phyloP scores from a whole-genome alignment of 30 jellyfish, hydroid and myxozoan species.

The Chrysaora quinquecirrha region DNA sequence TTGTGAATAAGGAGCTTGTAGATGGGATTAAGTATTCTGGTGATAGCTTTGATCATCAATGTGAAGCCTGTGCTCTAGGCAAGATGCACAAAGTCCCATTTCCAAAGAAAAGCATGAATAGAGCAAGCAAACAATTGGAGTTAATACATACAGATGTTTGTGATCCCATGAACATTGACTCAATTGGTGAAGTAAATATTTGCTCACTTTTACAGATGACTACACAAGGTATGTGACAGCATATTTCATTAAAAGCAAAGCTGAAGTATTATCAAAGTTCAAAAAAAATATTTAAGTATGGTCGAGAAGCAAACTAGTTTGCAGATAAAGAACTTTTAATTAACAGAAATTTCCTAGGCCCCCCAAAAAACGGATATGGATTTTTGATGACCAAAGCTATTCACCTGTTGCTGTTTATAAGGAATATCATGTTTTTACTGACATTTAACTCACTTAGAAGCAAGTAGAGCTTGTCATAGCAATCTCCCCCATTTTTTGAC shows the following conservation, averaged over 20 bases:
- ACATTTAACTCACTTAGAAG: no score
- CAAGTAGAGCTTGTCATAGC: no score
- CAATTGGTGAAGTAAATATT: conserved; percentile 25
- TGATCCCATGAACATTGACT: conserved; percentile 12
- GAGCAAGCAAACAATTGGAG: not conserved
- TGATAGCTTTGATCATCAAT: not conserved
- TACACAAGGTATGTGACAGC: conserved; percentile 5
- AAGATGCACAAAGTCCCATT: not conserved
- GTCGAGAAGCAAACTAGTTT: not conserved
- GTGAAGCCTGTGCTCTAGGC: conserved; percentile 33
- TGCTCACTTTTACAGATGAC: conserved; percentile 35
- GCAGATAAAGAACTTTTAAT: not conserved
- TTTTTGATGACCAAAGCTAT: no score
- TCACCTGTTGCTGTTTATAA: no score
- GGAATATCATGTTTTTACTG: no score
- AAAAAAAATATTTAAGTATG: not conserved
- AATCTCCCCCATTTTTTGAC: no score
- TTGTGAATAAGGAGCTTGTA: not conserved
- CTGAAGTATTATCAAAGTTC: no score
- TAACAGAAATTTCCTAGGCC: not conserved
- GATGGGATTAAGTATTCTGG: not conserved
- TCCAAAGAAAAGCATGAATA: not conserved
- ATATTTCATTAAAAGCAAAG: not conserved
- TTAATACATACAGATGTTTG: conserved; percentile 32
- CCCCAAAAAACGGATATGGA: not conserved